Percentiles rank a stretch among this genome's conserved stretches.
Conservation (phyloP, 2,797 vertebrate species). For the Hemitrygon akajei region DNA sequence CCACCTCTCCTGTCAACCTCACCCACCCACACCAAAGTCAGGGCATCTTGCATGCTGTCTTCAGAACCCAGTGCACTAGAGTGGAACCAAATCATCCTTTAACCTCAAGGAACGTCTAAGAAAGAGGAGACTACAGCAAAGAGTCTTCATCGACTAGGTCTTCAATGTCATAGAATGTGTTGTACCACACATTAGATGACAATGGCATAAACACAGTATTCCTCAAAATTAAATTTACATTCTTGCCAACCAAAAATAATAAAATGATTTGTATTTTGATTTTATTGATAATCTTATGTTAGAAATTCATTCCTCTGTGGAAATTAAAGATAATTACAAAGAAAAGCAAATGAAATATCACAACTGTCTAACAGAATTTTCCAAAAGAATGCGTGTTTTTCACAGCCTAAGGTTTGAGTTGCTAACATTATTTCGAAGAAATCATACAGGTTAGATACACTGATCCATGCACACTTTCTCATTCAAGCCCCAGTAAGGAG, state of each 20-base stretch:
- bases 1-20: too few relatives aligned
- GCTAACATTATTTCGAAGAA: background rate
- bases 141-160: background rate
- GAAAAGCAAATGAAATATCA: background rate
- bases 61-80: too few relatives aligned
- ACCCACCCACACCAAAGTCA: too few relatives aligned
- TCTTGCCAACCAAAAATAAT: background rate
- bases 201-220: background rate
- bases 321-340: background rate
- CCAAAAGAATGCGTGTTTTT: background rate
- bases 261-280: background rate
- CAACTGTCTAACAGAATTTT: background rate
- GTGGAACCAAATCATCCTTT: too few relatives aligned
- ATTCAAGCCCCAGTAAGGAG: background rate
- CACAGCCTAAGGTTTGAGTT: background rate
- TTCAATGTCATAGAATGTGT: background rate
- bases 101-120: too few relatives aligned
- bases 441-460: background rate
- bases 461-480: background rate
- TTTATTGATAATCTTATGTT: background rate
- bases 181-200: too few relatives aligned
- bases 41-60: too few relatives aligned
- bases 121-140: too few relatives aligned
- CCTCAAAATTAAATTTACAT: background rate
- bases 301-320: background rate